Base-by-base conservation (phyloP, 92 coral and sea anemone genomes). In the Galaxea fascicularis region DNA sequence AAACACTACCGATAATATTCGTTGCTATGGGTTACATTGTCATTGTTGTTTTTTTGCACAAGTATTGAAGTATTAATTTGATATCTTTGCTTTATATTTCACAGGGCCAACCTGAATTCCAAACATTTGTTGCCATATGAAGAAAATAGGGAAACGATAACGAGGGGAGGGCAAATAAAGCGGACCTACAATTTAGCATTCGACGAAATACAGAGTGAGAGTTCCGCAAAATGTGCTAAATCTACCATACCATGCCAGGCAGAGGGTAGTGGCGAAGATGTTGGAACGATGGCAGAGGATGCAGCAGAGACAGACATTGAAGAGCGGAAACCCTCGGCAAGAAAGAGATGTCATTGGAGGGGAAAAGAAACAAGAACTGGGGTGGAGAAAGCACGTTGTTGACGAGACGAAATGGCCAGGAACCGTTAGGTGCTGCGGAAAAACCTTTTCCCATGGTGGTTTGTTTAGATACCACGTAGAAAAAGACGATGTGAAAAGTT, bases 61-160 rank as follows among this genome's bases (percentile, higher is more conserved):
- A 83, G 80, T 83, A 73, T 83, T 83, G 74, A 73, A 83, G 81
- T 71, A 79, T 80, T 73, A 87, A 64, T 87, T 87, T 87, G 87
- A 87, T 81, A 87, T 82, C 87, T 82, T 82, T 88, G 87, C 84
- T 88, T 88, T 82, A 81, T 82, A 88, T 88, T 88, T 88, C 87
- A 88, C 86, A 87, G 91, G 83, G 78, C 73, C 71, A 87, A 73
- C 91, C 77, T 74, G 78, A 87, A 73, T 74, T 52, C 87, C 82
- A 80, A 87, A 80, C 87, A 80, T 74, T 80, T 87, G 91, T 81
- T 87, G 91, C 87, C 77, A 49, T 53, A 87, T 74, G 83, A 87
- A 87, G 87, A 87, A 78, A 87, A 87, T 29, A 87, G 64, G 78
- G 83, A 87, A 87, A 87, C 78, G 78, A 64, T 87, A 73, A 80